Evolutionary conservation across 1,140 invertebrate species (phyloP), one percentile per base, ranked within the genome.

Genomic region (Capitella teleta): DNA sequence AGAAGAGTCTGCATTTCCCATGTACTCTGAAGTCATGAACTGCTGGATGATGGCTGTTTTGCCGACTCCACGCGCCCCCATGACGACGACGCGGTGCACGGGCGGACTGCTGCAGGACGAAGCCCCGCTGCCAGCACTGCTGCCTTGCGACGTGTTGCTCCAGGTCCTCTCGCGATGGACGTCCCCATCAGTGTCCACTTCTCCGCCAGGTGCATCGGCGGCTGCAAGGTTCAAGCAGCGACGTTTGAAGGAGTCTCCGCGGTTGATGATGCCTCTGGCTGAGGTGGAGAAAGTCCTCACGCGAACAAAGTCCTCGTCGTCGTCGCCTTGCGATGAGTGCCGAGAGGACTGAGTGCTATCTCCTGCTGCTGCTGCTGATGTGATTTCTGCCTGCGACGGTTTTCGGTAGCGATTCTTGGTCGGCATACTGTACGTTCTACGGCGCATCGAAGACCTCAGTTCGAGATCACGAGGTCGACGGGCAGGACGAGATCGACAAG

Each of bases 201-300:
- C 19, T 10, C 8, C 10, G 10, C 40, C 10, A 8, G 10, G 12
- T 8, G 12, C 10, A 8, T 19, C 8, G 40, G 12, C 10, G 6
- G n/a, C 18, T 4, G n/a, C 82, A 54, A 84, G 87, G 1, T 67
- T 64, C 19, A 66, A 65, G 47, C 62, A 64, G 25, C 75, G 70
- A 49, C 76, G 77, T 47, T 80, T 73, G 69, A 88, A 86, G 55
- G 89, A 85, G 72, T 91, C 87, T 0, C 87, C 87, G 52, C 85
- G 84, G 75, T 91, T 93, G 21, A 91, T 83, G 51, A 91, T 80
- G 3, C 87, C 87, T 80, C 91, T 91, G 50, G 83, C 80, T 41
- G 86, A 89, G 59, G 86, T 80, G 70, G 85, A 87, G 74, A 93
- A 93, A 47, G 84, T 87, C 57, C 38, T 76, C 37, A 92, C 79